Base-by-base conservation (phyloP, 2,888 invertebrate genomes). In the Catocala fraxini region DNA sequence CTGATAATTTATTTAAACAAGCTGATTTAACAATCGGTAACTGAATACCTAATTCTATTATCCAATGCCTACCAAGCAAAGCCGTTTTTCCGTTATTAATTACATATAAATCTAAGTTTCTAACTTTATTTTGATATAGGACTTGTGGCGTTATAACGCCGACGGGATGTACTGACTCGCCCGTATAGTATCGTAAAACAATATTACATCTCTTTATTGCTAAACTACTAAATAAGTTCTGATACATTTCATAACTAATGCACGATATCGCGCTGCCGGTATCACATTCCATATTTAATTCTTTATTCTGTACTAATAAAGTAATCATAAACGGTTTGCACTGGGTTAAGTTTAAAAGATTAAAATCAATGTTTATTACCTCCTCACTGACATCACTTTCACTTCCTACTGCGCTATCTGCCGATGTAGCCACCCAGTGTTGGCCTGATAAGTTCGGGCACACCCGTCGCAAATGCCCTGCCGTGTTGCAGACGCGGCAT, bases 401-500 rank as follows among this genome's bases (percentile, higher is more conserved):
- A 43, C 43, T 43, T 10, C n/a, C 43, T 43, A 43, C 10, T 5
- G 5, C 11, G n/a, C 10, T 10, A 10, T 41, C 10, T 41, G 43
- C 43, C n/a, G 43, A 43, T n/a, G 9, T n/a, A 10, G 10, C 43
- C 43, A 43, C 43, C 11, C n/a, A 11, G 43, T n/a, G n/a, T 43
- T 43, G 43, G 43, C n/a, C 11, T 10, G 43, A 10, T 43, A 53
- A 34, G 10, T 33, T 43, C 13, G 53, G 63, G 15, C 66, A 64
- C 47, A 68, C 48, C 6, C 68, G 59, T 10, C 63, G 62, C 15
- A 71, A 25, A 51, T 68, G 68, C 1, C 68, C 71, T 0, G 39
- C 13, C 5, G 13, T 25, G 11, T 63, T 62, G 41, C 66, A 71
- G 9, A 47, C 51, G 11, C 66, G 59, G 56, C 71, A 68, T 12